Evolutionary conservation across 1,140 invertebrate species (phyloP), one percentile per base, ranked within the genome.

Genomic region (Bilobella aurantiaca): DNA sequence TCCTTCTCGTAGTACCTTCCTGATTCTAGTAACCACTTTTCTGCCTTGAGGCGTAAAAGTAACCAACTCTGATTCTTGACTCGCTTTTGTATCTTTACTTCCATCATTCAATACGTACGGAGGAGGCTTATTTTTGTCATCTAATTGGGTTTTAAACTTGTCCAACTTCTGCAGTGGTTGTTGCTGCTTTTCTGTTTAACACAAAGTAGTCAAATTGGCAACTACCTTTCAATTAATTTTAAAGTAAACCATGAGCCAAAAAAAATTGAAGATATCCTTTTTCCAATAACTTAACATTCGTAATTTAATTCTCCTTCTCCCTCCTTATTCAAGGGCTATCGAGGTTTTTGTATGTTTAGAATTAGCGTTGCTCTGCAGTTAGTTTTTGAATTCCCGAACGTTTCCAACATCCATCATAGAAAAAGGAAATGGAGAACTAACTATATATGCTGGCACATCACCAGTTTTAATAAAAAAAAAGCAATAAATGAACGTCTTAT

Each of bases 311-410:
- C 12, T 2, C 42, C 42, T 25, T 14, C n/a, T 42, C 37, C 37
- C 8, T 42, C n/a, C n/a, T 42, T 42, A 42, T 8, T n/a, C 37
- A 42, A 42, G 37, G 8, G 8, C 8, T 42, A n/a, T 42, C n/a
- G n/a, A n/a, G n/a, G n/a, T n/a, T n/a, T n/a, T n/a, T n/a, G n/a
- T 42, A 42, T 53, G 49, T 23, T 53, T 53, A 53, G 49, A 53
- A 23, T 23, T 53, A 18, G 5, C 23, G 12, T 53, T 23, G 5
- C 23, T 53, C 49, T 12, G 5, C 23, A 53, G 25, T 53, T 53
- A 14, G 49, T 23, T 23, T 53, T 53, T 53, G 21, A 12, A 53
- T 8, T 53, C 3, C 5, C 14, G 49, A 8, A 14, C 3, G 14
- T 23, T 53, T 16, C 23, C 49, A 12, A 53, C 8, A 5, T 53